Evolutionary conservation across 2,797 vertebrate genomes (phyloP), one percentile per base, ranked within the genome.

Genomic region (Eulemur albifrons): DNA sequence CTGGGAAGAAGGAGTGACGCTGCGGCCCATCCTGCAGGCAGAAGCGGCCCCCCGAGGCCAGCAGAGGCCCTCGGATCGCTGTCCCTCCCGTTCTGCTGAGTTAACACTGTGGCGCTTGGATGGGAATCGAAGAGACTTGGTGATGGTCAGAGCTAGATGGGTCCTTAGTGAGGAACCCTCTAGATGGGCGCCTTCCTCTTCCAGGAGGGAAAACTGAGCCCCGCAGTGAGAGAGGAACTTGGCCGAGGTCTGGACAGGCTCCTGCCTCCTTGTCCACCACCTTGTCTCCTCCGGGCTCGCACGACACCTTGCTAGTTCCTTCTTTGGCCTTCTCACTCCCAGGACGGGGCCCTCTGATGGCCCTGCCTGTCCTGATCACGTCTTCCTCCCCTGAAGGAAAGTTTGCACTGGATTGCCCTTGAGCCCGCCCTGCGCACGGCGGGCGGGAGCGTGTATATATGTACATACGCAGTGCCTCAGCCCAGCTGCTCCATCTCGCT

Each of bases 1-100:
- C 99, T 95, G 99, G 98, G 98, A 99, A 99, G 98, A 99, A 99
- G 97, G 99, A 99, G 65, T 99, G 98, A 99, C 48, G 3, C 52
- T 27, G 30, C 25, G 27, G 48, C 54, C 30, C 27, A 13, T 40
- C 88, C 77, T 4, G 2, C n/a, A 40, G 50, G 45, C 38, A n/a
- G 88, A 90, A 83, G 82, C 6, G 23, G 70, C 50, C 21, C 38
- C 57, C 23, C 2, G 35, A 57, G 63, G 25, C 18, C 27, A 35
- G 9, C 27, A 32, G 52, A 69, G 48, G 70, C 90, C 72, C 69
- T 79, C 7, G 7, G 45, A 13, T 23, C 57, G 8, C 43, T 12
- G 32, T 38, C 20, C 30, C 20, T 13, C 59, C 45, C 2, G 3
- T 54, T 75, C 80, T 57, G 57, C 84, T 30, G 40, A 50, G 59